Base-by-base conservation (phyloP, 2,797 vertebrate genomes). In the Thalassophryne amazonica region DNA sequence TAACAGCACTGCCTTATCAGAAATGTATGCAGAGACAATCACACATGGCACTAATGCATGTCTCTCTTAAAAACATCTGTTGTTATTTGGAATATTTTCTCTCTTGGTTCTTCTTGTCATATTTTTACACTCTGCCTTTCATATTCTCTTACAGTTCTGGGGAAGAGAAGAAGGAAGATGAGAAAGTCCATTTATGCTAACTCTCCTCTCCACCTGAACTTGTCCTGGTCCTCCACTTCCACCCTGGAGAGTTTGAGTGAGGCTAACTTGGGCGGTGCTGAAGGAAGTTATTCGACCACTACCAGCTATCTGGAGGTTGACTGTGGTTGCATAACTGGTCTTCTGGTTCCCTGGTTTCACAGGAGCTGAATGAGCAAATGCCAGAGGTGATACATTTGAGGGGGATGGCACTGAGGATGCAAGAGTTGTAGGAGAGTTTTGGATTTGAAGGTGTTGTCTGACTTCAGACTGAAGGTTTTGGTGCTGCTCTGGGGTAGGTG, bases 241-340 rank as follows among this genome's bases (percentile, higher is more conserved):
- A 13, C 87, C 72, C 22, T 91, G 85, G 60, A 93, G 69, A 3
- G 91, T 93, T 41, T 94, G 94, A 30, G 91, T 94, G 29, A 96
- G 59, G 61, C 94, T 93, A 24, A 96, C 93, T 49, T 95, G 94
- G 27, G 94, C 92, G 1, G 92, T 94, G 65, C 93, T 94, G 17
- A 93, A 93, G 1, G 91, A 90, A 0, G 94, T 88, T 20, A 93
- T 91, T 18, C 91, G 78, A 0, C 94, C 93, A 4, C 93, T 93
- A 0, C 94, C 93, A 0, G 92, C 93, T 0, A 97, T 93, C 24
- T 94, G 93, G 29, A 97, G 90, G 72, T 93, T 97, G 11, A 97
- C 93, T 0, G 94, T 95, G 61, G 94, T 97, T 52, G 94, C 94
- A 3, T 97, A 96, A 55, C 93, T 95, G 50, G 92, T 75, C 58